A percentile compares a stretch with the other conserved stretches of the same genome.
These are phyloP conservation scores for Opisthocomus hoazin DNA, from an alignment of 2,113 vertebrate species.

Conservation along the genomic window DNA sequence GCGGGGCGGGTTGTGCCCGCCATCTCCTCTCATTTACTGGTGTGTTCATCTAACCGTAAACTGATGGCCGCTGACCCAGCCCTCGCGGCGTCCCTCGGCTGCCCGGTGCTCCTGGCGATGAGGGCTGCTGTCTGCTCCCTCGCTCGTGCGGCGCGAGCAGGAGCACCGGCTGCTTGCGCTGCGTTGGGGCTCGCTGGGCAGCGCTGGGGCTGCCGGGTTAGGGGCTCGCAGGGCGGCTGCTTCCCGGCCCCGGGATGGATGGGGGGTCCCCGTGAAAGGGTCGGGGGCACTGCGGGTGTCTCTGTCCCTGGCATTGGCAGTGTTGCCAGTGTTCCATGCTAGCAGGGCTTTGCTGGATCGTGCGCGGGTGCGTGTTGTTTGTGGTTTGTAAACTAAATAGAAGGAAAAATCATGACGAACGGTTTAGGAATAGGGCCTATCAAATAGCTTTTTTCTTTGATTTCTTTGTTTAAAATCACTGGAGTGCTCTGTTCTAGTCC, in stretches of 20 bases:
- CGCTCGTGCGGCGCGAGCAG: rapidly evolving
- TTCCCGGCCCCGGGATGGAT: background rate
- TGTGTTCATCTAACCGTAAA: background rate
- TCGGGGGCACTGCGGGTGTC: background rate
- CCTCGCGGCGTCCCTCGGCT: background rate
- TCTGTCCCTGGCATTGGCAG: background rate
- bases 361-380: rapidly evolving
- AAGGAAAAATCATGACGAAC: background rate
- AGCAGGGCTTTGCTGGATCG: rapidly evolving
- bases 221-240: rapidly evolving
- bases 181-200: rapidly evolving
- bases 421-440: background rate
- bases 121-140: background rate
- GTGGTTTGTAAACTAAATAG: background rate
- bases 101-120: rapidly evolving
- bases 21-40: background rate
- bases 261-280: background rate
- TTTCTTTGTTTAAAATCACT: background rate
- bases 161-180: background rate
- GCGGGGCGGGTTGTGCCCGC: background rate
- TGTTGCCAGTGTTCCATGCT: rapidly evolving
- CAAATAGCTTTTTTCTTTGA: background rate
- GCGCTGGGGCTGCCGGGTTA: rapidly evolving
- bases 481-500: background rate
- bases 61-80: background rate